Evolutionary conservation across 37 sponge, comb jelly and placozoan species (phyloP).

Genomic region (Eunapius fragilis): DNA sequence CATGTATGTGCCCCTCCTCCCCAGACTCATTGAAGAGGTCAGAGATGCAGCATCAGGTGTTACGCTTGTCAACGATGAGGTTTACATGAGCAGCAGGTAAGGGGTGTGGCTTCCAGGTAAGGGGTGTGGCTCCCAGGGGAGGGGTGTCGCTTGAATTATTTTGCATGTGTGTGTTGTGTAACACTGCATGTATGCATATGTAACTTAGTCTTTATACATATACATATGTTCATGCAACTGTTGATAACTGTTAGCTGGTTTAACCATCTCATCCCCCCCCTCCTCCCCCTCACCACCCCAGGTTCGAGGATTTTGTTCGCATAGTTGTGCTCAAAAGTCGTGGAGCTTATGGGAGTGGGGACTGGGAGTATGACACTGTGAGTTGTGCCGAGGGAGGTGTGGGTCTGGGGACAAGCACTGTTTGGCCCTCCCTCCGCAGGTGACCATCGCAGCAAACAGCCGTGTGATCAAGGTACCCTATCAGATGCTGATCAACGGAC

Average conservation of each 20-base stretch:
- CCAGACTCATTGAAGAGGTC: conserved; percentile 87
- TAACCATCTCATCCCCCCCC: background rate
- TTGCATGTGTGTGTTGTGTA: conserved; percentile 3
- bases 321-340: conserved; percentile 74
- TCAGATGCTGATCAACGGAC: conserved; percentile 89
- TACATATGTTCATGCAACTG: background rate
- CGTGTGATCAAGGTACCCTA: conserved; percentile 77
- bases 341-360: conserved; percentile 53
- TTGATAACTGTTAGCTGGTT: background rate
- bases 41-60: conserved; percentile 61
- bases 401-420: background rate
- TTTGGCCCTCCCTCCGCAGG: background rate
- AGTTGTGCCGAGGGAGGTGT: conserved; percentile 8
- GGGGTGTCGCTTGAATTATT: too few species aligned
- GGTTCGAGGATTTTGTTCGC: conserved; percentile 68
- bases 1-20: background rate
- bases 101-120: too few species aligned
- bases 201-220: too few species aligned
- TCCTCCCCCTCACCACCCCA: background rate
- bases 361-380: conserved; percentile 76
- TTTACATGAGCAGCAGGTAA: conserved; percentile 86
- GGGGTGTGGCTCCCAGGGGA: too few species aligned
- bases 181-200: conserved; percentile 22
- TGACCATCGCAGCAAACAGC: conserved; percentile 70
- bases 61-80: conserved; percentile 77